These are phyloP conservation scores for Vulpes lagopus DNA, from an alignment of 2,113 vertebrate species.

Conservation along the genomic window DNA sequence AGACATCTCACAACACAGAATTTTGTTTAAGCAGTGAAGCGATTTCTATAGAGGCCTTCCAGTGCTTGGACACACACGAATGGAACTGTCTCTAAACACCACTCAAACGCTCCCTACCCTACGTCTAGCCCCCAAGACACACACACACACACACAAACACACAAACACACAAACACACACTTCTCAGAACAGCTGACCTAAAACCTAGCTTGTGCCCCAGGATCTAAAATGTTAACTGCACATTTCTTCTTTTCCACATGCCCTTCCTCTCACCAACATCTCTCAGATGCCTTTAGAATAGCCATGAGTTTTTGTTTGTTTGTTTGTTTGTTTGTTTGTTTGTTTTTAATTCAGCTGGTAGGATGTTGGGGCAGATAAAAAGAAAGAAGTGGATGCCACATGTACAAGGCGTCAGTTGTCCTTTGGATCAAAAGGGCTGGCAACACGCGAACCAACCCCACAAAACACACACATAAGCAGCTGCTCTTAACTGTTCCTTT, in stretches of 20 bases:
- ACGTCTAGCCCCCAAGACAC: background rate
- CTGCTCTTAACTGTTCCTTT: background rate
- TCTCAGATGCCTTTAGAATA: slow-evolving; percentile 15
- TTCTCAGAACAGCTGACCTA: background rate
- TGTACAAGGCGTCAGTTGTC: background rate
- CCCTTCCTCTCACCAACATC: background rate
- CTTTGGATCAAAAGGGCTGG: background rate
- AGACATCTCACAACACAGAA: background rate
- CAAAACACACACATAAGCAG: background rate
- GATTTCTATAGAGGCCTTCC: background rate
- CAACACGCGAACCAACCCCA: background rate
- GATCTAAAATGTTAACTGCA: background rate
- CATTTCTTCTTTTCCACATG: background rate
- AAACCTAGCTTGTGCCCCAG: background rate
- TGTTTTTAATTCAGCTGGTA: background rate
- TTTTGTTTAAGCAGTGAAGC: background rate
- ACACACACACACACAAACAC: background rate
- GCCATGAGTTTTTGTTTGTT: background rate
- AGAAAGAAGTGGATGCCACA: background rate
- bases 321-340: background rate
- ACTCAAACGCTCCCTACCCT: background rate
- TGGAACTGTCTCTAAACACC: background rate
- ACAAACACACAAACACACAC: background rate
- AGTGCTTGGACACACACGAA: background rate
- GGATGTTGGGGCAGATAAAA: background rate